Evolutionary conservation across 2,888 invertebrate species (phyloP), one percentile per base, ranked within the genome.

Genomic region (Heliconius sara): DNA sequence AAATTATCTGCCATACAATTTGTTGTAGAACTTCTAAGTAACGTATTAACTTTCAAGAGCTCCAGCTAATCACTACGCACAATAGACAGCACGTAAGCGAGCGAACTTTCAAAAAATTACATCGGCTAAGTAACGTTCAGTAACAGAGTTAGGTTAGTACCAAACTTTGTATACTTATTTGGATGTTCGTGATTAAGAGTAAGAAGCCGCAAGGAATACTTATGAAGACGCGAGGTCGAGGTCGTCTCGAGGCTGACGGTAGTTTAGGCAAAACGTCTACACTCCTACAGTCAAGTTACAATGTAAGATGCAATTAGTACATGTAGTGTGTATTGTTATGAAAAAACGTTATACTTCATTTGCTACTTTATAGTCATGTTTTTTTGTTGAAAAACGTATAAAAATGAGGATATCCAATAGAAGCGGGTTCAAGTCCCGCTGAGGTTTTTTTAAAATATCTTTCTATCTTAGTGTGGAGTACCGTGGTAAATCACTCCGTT

Each of bases 101-200:
- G 30, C 27, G 27, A 52, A 75, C 39, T 63, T 75, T 43, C 75
- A 74, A 63, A 63, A 47, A 39, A 75, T 27, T 65, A 63, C 65
- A 27, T 10, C 63, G 63, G 27, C 75, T 25, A 19, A 65, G 75
- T 47, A 72, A 73, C 78, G 57, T 66, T 74, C 22, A 57, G 34
- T 67, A 73, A 73, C 39, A 52, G 57, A 60, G 39, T 78, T 67
- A 72, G 30, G 52, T 25, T 12, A n/a, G 71, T 65, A 52, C 47
- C 6, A 52, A 72, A 67, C 57, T 66, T 78, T 67, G 22, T 66
- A 74, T 66, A 60, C 67, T 78, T 65, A 43, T 67, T 66, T 78
- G 67, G 73, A 73, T 68, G 73, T 73, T 39, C 78, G 78, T 78
- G 78, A 73, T 78, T 78, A 78, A 78, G 78, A 67, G 78, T 78